Evolutionary conservation across 2,888 invertebrate species (phyloP).

Genomic region (Troides aeacus): DNA sequence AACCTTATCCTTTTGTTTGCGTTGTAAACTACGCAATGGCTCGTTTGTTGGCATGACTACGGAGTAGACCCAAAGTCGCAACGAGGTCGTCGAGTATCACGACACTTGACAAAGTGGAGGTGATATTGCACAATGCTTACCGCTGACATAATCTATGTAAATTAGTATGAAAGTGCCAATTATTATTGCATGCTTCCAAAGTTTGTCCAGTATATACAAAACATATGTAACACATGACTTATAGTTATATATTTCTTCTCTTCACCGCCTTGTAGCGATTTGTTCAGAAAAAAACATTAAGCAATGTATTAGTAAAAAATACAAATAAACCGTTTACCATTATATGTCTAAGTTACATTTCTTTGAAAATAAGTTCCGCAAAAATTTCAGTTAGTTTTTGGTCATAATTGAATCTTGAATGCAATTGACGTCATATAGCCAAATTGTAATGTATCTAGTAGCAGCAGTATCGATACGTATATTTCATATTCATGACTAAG

Average conservation of each 20-base stretch:
- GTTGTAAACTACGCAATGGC: slow-evolving; percentile 11
- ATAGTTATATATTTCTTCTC: not conserved
- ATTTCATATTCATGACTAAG: slow-evolving; percentile 32
- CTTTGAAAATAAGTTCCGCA: not conserved
- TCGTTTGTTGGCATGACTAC: slow-evolving; percentile 25
- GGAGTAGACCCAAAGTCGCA: slow-evolving; percentile 39
- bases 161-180: slow-evolving; percentile 15
- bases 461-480: slow-evolving; percentile 19
- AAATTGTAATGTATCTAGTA: not conserved
- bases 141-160: slow-evolving; percentile 20
- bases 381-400: too few relatives aligned
- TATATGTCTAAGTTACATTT: not conserved
- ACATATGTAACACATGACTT: not conserved
- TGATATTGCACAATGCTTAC: slow-evolving; percentile 23
- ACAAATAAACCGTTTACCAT: too few relatives aligned
- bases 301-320: too few relatives aligned
- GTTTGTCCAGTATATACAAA: not conserved
- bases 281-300: not conserved
- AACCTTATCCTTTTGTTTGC: slow-evolving; percentile 19
- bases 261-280: not conserved
- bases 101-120: slow-evolving; percentile 37
- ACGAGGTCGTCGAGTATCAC: slow-evolving; percentile 48
- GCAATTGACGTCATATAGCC: not conserved
- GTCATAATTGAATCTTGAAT: not conserved
- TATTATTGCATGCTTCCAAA: not conserved